Conservation (phyloP, 2,797 vertebrate species). For the Anolis apletophallus region DNA sequence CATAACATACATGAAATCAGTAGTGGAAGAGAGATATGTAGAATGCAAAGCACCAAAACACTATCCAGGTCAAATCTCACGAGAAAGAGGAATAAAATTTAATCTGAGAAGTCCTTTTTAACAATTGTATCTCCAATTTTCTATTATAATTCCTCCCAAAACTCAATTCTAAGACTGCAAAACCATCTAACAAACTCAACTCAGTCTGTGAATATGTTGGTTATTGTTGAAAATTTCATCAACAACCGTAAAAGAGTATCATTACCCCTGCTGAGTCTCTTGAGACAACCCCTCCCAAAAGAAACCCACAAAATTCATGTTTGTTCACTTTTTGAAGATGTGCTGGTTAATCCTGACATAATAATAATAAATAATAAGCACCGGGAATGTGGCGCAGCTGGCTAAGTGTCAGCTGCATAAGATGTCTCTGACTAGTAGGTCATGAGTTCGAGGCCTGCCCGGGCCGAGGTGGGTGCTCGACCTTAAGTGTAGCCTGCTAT, state of each 20-base stretch:
- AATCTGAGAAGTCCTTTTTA: not conserved
- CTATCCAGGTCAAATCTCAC: not conserved
- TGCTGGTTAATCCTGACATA: not conserved
- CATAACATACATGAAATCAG: slow-evolving; percentile 30
- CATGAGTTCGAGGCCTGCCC: no score
- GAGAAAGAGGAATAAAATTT: not conserved
- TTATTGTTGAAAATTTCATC: not conserved
- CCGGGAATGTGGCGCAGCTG: no score
- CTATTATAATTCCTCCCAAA: not conserved
- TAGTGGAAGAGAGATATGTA: slow-evolving; percentile 5
- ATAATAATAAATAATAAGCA: no score
- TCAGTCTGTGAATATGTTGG: not conserved
- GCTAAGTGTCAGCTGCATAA: no score
- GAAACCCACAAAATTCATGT: no score
- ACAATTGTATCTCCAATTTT: not conserved
- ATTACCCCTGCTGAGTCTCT: not conserved
- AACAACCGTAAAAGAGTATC: not conserved
- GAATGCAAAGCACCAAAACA: not conserved
- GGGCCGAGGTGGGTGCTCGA: no score
- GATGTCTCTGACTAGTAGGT: no score
- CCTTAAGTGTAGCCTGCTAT: no score
- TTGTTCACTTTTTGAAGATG: not conserved
- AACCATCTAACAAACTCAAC: not conserved
- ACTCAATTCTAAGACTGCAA: not conserved
- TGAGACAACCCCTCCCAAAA: not conserved